Evolutionary conservation across 2,797 vertebrate genomes (phyloP), one percentile per base, ranked within the genome.

Genomic region (Sphenopsis melanotis): DNA sequence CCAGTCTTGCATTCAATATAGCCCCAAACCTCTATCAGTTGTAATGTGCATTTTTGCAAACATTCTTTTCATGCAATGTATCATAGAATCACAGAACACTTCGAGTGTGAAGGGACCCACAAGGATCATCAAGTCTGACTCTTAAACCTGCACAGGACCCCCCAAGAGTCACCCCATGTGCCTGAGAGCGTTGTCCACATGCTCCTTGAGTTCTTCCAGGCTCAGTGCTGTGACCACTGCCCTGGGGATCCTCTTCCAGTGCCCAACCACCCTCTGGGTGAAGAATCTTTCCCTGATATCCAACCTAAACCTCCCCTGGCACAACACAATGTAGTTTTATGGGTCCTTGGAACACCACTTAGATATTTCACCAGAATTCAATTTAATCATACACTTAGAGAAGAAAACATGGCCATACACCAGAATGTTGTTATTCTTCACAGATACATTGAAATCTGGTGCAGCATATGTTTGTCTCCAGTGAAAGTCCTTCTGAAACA

Each of bases 231-330:
- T 52, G 56, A 56, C 2, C 17, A 8, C 37, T 57, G 0, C 29
- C 30, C 24, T 52, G 57, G 5, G 17, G 18, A 50, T 4, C 14
- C 9, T 89, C 7, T 4, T 16, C 20, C 44, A 41, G 20, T 18
- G 21, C 15, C n/a, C 57, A 39, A 0, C 1, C 50, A 52, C 2
- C 6, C 7, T 52, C 24, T 63, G 57, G 32, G 3, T 30, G 29
- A 57, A 37, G 1, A 70, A 30, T 0, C 44, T 46, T 46, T 32
- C 4, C 2, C 52, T 52, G 2, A 41, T 7, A 46, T 15, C 7
- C 26, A 11, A 10, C 10, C 15, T 46, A 46, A 52, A 17, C 44
- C 12, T 30, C 6, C 8, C 22, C 30, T 36, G 39, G 41, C 22
- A 47, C 2, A 27, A 36, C 18, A 41, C 15, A 65, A 8, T 20